Conservation (phyloP, 2,888 invertebrate genomes). For the Perizoma affinitatum region DNA sequence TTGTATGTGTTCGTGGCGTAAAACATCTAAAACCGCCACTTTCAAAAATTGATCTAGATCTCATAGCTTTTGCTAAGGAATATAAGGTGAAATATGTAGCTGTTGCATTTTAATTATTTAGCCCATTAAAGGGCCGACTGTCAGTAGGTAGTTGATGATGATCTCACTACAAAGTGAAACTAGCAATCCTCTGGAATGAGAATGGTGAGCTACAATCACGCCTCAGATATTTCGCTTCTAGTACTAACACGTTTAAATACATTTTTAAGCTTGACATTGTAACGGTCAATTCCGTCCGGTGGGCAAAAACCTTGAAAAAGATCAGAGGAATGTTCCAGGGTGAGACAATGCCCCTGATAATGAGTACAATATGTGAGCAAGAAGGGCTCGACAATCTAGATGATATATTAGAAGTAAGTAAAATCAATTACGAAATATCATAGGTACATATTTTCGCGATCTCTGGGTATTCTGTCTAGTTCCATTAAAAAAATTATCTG, state of each 20-base stretch:
- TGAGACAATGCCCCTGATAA: constrained; percentile 46
- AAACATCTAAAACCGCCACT: constrained; percentile 49
- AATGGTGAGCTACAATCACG: too few species aligned
- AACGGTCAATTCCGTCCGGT: constrained; percentile 50
- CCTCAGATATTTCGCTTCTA: too few species aligned
- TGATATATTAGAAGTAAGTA: constrained; percentile 55
- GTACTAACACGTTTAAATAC: too few species aligned
- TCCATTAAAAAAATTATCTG: too few species aligned
- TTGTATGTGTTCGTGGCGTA: constrained; percentile 51
- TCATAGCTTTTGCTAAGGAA: constrained; percentile 55
- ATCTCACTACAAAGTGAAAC: too few species aligned
- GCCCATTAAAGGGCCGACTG: too few species aligned
- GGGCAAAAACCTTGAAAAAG: constrained; percentile 40
- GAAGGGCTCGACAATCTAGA: constrained; percentile 60
- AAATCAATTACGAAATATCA: too few species aligned
- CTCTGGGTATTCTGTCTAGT: too few species aligned
- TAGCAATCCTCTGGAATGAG: too few species aligned
- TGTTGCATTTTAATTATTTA: too few species aligned
- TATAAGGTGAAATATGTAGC: constrained; percentile 44
- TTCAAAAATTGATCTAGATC: constrained; percentile 51
- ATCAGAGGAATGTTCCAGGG: constrained; percentile 46
- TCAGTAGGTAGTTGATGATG: too few species aligned
- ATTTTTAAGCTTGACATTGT: constrained; percentile 48
- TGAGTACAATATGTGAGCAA: constrained; percentile 57
- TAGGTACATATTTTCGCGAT: too few species aligned